phyloP scores from a whole-genome alignment of 2,888 invertebrate species.

The Platycnemis pennipes region DNA sequence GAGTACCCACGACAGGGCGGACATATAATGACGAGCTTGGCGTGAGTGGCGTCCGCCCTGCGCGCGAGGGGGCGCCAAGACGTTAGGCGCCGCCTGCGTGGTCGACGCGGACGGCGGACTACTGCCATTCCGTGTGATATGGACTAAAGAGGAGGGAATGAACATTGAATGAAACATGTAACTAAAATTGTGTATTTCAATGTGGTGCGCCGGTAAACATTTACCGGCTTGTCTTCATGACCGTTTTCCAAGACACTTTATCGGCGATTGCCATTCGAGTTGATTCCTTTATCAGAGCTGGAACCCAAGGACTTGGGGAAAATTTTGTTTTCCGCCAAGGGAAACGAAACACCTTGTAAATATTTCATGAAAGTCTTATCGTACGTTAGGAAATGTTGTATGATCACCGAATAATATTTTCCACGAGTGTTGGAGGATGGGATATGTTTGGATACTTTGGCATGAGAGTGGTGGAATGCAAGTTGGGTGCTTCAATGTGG shows the following conservation, averaged over 20 bases:
- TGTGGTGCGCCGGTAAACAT: not conserved
- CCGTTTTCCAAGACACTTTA: not conserved
- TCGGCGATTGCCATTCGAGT: not conserved
- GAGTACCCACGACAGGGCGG: slow-evolving; percentile 58
- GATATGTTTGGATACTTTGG: not conserved
- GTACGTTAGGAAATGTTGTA: not conserved
- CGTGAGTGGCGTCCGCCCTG: slow-evolving; percentile 5
- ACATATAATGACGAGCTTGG: slow-evolving; percentile 43
- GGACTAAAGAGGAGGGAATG: not conserved
- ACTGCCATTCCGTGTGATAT: slow-evolving; percentile 16
- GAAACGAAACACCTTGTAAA: not conserved
- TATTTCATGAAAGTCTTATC: not conserved
- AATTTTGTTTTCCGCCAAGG: not conserved
- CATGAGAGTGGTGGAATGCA: not conserved
- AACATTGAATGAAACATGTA: not conserved
- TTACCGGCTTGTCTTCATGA: not conserved
- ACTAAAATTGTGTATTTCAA: not conserved
- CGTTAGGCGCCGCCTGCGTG: not conserved
- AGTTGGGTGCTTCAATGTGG: not conserved
- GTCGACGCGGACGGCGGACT: slow-evolving; percentile 13
- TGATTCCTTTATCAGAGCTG: not conserved
- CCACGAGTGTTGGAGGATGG: not conserved
- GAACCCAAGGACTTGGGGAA: not conserved
- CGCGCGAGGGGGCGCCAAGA: not conserved
- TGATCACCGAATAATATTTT: not conserved